Base-by-base conservation (phyloP, 2,797 vertebrate genomes). In the Manis javanica region DNA sequence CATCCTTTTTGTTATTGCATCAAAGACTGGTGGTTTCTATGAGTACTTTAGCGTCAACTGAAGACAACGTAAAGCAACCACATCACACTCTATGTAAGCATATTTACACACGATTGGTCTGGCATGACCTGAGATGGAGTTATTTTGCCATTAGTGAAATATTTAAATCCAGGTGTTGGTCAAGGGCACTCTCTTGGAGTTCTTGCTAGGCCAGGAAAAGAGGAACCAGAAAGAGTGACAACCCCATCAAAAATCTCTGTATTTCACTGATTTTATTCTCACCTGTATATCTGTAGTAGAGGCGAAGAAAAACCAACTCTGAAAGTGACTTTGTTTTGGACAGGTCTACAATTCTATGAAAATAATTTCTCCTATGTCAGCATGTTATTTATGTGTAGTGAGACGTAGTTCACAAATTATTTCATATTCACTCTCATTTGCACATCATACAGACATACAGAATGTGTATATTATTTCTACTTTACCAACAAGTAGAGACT, bases 201-300 rank as follows among this genome's bases (percentile, higher is more conserved):
- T 46, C 46, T 0, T 95, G 92, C 21, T 95, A 1, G 23, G 7
- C 53, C 68, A 82, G 53, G 37, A 90, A 91, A 86, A 18, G 72
- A 39, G 37, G 89, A 87, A 46, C 11, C 72, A 16, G 8, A 3
- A 55, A 12, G 5, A 8, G 37, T 83, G 42, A 53, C 16, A 90
- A 10, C 6, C 87, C 51, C 86, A n/a, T n/a, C 79, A 77, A 96
- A 94, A 93, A 95, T 89, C 78, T 42, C 72, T 68, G 16, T 91
- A 26, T 84, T 57, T 51, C 21, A 3, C 81, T 63, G 16, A 79
- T 61, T 94, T 79, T 68, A n/a, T 87, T 93, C n/a, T 66, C 49
- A 12, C 21, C 72, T 82, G 8, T 51, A 15, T n/a, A 2, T 75
- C 85, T 87, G 21, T 75, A 78, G 29, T 87, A 39, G 31, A 34